Conservation (phyloP, 2,888 invertebrate species). For the Lymantria monacha region DNA sequence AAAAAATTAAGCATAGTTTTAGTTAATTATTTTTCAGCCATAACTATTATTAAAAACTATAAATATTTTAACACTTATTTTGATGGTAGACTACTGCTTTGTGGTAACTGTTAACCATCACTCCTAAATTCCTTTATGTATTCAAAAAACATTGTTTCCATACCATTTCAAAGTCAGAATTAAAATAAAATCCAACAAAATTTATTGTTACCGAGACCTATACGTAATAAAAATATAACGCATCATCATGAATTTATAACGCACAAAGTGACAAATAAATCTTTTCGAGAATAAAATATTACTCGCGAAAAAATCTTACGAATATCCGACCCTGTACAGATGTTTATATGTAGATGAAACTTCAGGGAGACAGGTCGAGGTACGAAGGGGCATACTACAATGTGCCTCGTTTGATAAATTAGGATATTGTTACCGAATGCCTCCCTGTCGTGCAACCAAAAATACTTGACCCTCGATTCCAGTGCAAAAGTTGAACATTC, state of each 20-base stretch:
- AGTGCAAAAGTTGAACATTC: conserved; percentile 5
- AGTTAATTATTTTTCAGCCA: no score
- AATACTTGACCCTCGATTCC: conserved; percentile 24
- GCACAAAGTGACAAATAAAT: conserved; percentile 30
- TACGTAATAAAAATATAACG: conserved; percentile 18
- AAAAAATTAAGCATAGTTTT: no score
- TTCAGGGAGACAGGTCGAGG: conserved; percentile 33
- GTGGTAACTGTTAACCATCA: no score
- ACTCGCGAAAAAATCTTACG: conserved; percentile 32
- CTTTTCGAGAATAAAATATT: conserved; percentile 29
- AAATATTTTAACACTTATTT: no score
- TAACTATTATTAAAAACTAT: no score
- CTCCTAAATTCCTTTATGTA: no score
- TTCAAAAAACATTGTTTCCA: no score
- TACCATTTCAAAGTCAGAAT: no score
- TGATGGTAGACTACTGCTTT: no score
- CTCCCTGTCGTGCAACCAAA: conserved; percentile 45
- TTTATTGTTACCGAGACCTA: neutral
- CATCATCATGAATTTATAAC: conserved; percentile 29
- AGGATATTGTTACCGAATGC: conserved; percentile 71
- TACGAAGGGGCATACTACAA: conserved; percentile 64
- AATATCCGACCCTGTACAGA: conserved; percentile 35
- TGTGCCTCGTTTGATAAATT: conserved; percentile 79
- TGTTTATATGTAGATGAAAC: conserved; percentile 46
- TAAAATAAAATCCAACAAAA: no score